These are phyloP conservation scores for Solenopsis fugax DNA, from an alignment of 1,140 invertebrate species.

Conservation along the genomic window DNA sequence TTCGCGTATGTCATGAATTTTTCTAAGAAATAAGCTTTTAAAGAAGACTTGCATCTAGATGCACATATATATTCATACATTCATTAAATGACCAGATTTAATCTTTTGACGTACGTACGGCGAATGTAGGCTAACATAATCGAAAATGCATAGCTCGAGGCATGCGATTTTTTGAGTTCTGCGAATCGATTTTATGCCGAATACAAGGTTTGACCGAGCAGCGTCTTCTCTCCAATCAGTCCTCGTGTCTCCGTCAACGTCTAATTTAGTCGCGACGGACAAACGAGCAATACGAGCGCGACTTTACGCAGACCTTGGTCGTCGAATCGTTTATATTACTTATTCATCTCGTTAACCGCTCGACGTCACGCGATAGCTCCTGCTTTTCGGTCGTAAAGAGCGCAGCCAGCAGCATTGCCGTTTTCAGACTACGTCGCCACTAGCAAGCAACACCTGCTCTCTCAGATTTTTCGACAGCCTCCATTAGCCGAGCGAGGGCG, in stretches of 20 bases:
- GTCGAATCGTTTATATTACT: conserved; percentile 49
- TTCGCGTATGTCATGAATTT: conserved; percentile 5
- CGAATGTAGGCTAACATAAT: not conserved
- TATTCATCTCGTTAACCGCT: conserved; percentile 59
- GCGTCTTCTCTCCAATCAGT: conserved; percentile 40
- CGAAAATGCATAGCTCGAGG: conserved; percentile 29
- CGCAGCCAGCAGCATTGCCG: conserved; percentile 21
- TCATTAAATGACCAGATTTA: conserved; percentile 29
- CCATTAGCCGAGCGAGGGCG: conserved; percentile 59
- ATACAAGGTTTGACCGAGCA: conserved; percentile 35
- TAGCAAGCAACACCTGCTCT: conserved; percentile 59
- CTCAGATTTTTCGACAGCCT: conserved; percentile 60
- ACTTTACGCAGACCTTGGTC: conserved; percentile 40
- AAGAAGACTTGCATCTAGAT: conserved; percentile 11
- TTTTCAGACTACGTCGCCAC: conserved; percentile 51
- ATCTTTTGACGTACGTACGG: conserved; percentile 7
- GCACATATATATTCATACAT: conserved; percentile 17
- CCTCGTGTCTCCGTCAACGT: conserved; percentile 48
- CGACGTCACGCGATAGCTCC: conserved; percentile 62
- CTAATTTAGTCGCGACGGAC: conserved; percentile 47
- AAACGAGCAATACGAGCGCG: conserved; percentile 41
- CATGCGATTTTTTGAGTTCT: conserved; percentile 31
- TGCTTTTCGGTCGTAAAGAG: conserved; percentile 66
- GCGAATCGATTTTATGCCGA: conserved; percentile 42
- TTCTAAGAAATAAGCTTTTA: not conserved